These are phyloP conservation scores for Tubiluchus corallicola DNA, from an alignment of 2,888 invertebrate species.

Conservation along the genomic window DNA sequence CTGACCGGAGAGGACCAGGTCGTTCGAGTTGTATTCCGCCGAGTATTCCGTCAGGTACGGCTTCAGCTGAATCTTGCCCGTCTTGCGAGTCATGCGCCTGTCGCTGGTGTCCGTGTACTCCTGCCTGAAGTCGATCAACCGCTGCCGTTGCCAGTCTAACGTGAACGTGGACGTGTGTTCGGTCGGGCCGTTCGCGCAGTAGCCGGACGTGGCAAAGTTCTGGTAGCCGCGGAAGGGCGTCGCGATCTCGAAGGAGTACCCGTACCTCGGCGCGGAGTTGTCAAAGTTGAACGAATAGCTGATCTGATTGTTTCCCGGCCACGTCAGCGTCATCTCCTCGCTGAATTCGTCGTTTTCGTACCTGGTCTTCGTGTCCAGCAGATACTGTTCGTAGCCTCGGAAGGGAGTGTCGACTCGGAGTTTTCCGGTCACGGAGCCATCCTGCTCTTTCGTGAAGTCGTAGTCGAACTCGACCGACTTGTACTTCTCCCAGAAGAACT, in stretches of 20 bases:
- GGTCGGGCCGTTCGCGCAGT: not conserved
- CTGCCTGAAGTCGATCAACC: not conserved
- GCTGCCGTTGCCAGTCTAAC: not conserved
- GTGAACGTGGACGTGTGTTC: not conserved
- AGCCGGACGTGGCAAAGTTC: not conserved
- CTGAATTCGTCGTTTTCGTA: not conserved
- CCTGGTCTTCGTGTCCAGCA: not conserved
- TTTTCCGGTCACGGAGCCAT: not conserved
- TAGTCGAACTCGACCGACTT: not conserved
- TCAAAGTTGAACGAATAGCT: not conserved
- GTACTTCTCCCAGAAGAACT: not conserved
- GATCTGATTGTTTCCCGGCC: not conserved
- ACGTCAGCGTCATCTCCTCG: not conserved
- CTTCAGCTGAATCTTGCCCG: not conserved
- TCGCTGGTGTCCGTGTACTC: not conserved
- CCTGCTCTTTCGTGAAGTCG: not conserved
- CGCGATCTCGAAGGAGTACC: not conserved
- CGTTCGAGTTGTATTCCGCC: not conserved
- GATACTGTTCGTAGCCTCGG: not conserved
- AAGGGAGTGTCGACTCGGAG: not conserved
- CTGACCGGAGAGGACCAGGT: not conserved
- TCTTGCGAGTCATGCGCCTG: not conserved
- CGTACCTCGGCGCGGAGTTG: not conserved
- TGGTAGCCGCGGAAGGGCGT: not conserved
- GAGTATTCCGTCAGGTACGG: not conserved